Evolutionary conservation across 2,888 invertebrate genomes (phyloP), one percentile per base, ranked within the genome.

Genomic region (Chrysolina americana): DNA sequence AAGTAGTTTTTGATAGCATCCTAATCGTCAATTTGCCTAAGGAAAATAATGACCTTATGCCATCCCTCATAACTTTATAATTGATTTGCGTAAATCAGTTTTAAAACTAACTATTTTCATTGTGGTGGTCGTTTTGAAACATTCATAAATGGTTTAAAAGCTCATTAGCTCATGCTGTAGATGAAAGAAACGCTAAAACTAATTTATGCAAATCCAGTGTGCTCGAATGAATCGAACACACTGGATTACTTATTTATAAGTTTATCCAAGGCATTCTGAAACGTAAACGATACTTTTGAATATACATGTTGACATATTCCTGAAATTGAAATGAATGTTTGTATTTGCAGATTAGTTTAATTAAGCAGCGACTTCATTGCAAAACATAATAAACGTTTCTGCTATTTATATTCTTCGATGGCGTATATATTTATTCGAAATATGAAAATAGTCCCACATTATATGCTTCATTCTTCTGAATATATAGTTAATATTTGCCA

Each of bases 41-140:
- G n/a, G n/a, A n/a, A n/a, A n/a, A n/a, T n/a, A n/a, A n/a, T n/a
- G n/a, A n/a, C n/a, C n/a, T n/a, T n/a, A n/a, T n/a, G n/a, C n/a
- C n/a, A n/a, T n/a, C n/a, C n/a, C n/a, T n/a, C n/a, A 21, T 10
- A 11, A 53, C 53, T 5, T 81, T 80, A 79, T 81, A 63, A 78
- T 19, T 53, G 19, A 53, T 21, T 53, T 19, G 21, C 19, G 53
- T 53, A 2, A 5, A 53, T 3, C 13, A 23, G n/a, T n/a, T n/a
- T n/a, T n/a, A n/a, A n/a, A n/a, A n/a, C n/a, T n/a, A n/a, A n/a
- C n/a, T n/a, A 2, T 53, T 53, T 53, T 21, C 53, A 13, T 21
- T 11, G 53, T 21, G 53, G 19, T 21, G 21, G 21, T 19, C 53
- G 53, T 53, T 23, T 23, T 53, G 4, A 23, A 23, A 53, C 53